Percentiles rank a stretch among this genome's conserved stretches.
These are phyloP conservation scores for Drosophila busckii DNA, from an alignment of 1,140 invertebrate genomes.

Conservation along the genomic window DNA sequence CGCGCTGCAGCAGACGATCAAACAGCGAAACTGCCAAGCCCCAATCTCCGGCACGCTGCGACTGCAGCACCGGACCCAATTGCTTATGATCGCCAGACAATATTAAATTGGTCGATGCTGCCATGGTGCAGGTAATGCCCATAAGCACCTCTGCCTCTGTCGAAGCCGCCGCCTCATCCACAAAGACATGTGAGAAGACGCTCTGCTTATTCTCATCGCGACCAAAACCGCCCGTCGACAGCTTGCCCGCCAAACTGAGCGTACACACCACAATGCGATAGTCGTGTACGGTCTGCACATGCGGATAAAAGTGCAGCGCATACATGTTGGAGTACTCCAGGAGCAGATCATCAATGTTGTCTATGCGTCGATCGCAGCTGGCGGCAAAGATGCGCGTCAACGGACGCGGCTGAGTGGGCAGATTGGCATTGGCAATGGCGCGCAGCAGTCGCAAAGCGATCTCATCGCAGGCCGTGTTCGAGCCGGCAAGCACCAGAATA, in stretches of 20 bases:
- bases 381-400: conserved; percentile 79
- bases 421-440: conserved; percentile 70
- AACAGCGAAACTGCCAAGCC: conserved; percentile 81
- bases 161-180: conserved; percentile 93
- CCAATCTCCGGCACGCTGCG: conserved; percentile 79
- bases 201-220: conserved; percentile 76
- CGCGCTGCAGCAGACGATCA: conserved; percentile 81
- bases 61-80: conserved; percentile 87
- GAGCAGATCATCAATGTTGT: conserved; percentile 66
- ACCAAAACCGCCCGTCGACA: conserved; percentile 84
- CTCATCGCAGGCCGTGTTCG: conserved; percentile 89
- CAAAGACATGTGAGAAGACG: conserved; percentile 87
- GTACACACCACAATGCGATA: conserved; percentile 65
- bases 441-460: conserved; percentile 81
- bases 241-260: conserved; percentile 80
- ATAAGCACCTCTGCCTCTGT: conserved; percentile 88
- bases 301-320: conserved; percentile 59
- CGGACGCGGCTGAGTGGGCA: conserved; percentile 34
- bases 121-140: conserved; percentile 80
- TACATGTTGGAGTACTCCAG: conserved; percentile 70
- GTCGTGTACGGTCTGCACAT: conserved; percentile 59
- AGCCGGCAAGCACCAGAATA: conserved; percentile 86
- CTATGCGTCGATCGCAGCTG: conserved; percentile 76
- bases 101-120: conserved; percentile 80
- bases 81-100: conserved; percentile 92